Conservation (phyloP, 2,888 invertebrate genomes). For the Ecliptopera silaceata region DNA sequence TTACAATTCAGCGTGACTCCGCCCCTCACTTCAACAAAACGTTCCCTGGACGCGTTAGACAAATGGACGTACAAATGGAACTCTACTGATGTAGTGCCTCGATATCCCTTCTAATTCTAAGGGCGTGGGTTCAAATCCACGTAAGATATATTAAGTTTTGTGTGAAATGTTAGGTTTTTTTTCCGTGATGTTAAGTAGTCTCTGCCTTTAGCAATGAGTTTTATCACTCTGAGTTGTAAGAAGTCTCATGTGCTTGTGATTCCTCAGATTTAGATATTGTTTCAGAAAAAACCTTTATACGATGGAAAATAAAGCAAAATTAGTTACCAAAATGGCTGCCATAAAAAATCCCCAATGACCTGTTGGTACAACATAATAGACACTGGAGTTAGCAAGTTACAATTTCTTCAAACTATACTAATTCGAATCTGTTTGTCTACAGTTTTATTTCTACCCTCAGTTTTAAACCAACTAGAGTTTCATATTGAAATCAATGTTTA, state of each 20-base stretch:
- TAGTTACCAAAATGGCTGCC: constrained; percentile 36
- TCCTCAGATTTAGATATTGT: no score
- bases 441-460: neutral
- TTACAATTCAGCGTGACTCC: constrained; percentile 37
- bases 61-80: constrained; percentile 36
- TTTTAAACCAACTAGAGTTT: neutral
- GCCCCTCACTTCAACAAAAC: constrained; percentile 37
- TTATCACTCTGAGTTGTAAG: no score
- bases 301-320: constrained; percentile 31
- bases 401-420: neutral
- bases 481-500: neutral
- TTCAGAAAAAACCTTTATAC: no score
- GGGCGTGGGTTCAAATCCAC: neutral
- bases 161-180: neutral
- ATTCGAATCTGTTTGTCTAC: neutral
- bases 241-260: no score
- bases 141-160: neutral
- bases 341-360: constrained; percentile 50
- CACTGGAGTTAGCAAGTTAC: constrained; percentile 15
- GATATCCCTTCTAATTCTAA: neutral
- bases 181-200: no score
- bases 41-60: constrained; percentile 39
- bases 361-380: constrained; percentile 47
- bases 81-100: neutral
- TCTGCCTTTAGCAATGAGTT: no score